Evolutionary conservation across 2,888 invertebrate genomes (phyloP).

Genomic region (Trissoscelio sp.): DNA sequence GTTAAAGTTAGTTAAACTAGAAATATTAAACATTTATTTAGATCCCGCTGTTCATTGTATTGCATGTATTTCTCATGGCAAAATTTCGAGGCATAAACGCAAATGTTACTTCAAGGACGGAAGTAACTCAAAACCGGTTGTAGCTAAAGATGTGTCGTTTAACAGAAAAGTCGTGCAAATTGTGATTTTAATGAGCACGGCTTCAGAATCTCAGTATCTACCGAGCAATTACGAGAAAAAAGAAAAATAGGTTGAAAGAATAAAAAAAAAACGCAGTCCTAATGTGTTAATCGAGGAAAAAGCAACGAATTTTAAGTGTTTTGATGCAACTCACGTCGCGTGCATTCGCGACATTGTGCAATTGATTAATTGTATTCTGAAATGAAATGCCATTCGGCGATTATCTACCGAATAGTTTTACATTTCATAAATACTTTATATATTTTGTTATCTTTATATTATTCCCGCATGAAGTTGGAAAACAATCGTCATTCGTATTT

Average conservation of each 20-base stretch:
- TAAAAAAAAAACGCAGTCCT: neutral
- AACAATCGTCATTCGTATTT: too few relatives aligned
- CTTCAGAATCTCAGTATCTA: conserved; percentile 10
- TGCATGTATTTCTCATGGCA: conserved; percentile 31
- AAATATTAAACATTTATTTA: neutral
- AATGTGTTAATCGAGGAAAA: conserved; percentile 25
- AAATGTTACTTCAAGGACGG: conserved; percentile 55
- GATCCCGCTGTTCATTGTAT: conserved; percentile 7
- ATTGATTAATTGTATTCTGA: conserved; percentile 25
- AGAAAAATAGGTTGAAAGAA: neutral
- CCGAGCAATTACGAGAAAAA: neutral
- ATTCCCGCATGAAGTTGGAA: neutral
- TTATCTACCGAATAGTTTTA: conserved; percentile 17
- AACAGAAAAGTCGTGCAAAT: conserved; percentile 41
- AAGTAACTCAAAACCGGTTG: conserved; percentile 59
- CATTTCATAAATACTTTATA: conserved; percentile 42
- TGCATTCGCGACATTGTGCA: neutral
- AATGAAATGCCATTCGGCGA: conserved; percentile 13
- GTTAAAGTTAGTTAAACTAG: too few relatives aligned
- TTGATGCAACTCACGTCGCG: conserved; percentile 7
- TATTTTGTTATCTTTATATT: neutral
- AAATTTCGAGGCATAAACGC: conserved; percentile 47
- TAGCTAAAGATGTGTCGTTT: conserved; percentile 25
- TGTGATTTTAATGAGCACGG: conserved; percentile 26
- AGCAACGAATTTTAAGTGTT: neutral